phyloP scores from a whole-genome alignment of 2,113 vertebrate species.

The Gymnobelideus leadbeateri region DNA sequence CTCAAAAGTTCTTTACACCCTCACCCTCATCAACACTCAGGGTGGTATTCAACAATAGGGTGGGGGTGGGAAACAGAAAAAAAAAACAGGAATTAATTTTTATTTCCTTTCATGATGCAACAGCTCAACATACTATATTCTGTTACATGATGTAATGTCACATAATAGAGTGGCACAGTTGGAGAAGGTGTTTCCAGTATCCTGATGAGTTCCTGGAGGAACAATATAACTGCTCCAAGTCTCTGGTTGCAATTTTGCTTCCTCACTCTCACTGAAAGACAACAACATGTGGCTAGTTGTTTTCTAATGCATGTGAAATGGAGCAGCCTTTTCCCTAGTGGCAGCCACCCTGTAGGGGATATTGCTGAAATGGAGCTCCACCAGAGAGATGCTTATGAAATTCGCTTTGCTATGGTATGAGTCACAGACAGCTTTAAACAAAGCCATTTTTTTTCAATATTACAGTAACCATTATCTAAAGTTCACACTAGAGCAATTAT shows the following conservation, averaged over 20 bases:
- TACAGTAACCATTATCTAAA: conserved; percentile 22
- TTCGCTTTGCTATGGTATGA: conserved; percentile 1
- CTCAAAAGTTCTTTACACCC: conserved; percentile 1
- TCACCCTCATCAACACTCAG: background rate
- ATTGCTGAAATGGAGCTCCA: background rate
- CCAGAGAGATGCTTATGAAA: background rate
- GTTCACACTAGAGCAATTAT: background rate
- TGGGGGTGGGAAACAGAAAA: background rate
- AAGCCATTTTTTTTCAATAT: conserved; percentile 22
- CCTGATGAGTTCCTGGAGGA: background rate
- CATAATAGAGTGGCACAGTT: background rate
- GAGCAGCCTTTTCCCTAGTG: background rate
- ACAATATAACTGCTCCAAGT: conserved; percentile 10
- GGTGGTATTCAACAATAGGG: background rate
- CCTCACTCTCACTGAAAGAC: conserved; percentile 3
- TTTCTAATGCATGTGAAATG: conserved; percentile 14
- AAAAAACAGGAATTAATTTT: conserved; percentile 7
- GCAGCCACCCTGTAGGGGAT: background rate
- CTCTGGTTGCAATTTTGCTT: background rate
- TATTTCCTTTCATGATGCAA: background rate
- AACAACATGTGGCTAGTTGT: background rate
- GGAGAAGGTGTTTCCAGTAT: background rate
- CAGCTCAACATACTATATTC: background rate
- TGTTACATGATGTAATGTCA: background rate
- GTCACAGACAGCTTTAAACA: conserved; percentile 11